Evolutionary conservation across 2,797 vertebrate genomes (phyloP), one percentile per base, ranked within the genome.

Genomic region (Sylvilagus floridanus): DNA sequence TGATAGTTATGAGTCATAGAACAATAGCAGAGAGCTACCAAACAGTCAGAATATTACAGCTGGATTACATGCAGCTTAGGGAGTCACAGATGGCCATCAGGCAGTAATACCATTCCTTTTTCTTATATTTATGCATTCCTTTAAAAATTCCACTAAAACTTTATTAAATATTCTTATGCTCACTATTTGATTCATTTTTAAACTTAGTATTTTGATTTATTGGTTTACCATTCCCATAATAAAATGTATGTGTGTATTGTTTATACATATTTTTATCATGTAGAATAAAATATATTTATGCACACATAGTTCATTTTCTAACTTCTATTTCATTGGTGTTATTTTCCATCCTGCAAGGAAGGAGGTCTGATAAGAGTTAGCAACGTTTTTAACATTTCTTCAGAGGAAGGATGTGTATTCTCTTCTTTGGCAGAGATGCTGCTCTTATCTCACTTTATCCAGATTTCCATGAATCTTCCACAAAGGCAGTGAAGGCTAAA

Each of bases 361-460:
- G 19, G 8, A 79, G 50, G 14, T 19, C 57, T 85, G 30, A 84
- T 66, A 32, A 50, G 0, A 28, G 21, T 32, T 42, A 66, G 3
- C 1, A 94, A 9, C 9, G 84, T 68, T 85, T 69, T 84, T 84
- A 72, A 35, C 0, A 66, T 87, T 85, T 77, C 52, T 83, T 54
- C 19, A 95, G 65, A 97, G 47, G 60, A 42, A 79, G 84, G 85
- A 22, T 52, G 78, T 88, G 11, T 35, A 32, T 89, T 88, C 79
- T 95, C 73, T 89, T 88, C 79, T 95, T 71, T 81, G 73, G 60
- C 52, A 94, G 26, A 79, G 19, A 89, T 22, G 2, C 52, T 57
- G 78, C 88, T 96, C 83, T 96, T 96, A 84, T 73, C 66, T 76
- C 13, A 47, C 54, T 60, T 91, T 83, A 32, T 35, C 69, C 37